These are phyloP conservation scores for Mylabris sibirica DNA, from an alignment of 2,888 invertebrate genomes.

Conservation along the genomic window DNA sequence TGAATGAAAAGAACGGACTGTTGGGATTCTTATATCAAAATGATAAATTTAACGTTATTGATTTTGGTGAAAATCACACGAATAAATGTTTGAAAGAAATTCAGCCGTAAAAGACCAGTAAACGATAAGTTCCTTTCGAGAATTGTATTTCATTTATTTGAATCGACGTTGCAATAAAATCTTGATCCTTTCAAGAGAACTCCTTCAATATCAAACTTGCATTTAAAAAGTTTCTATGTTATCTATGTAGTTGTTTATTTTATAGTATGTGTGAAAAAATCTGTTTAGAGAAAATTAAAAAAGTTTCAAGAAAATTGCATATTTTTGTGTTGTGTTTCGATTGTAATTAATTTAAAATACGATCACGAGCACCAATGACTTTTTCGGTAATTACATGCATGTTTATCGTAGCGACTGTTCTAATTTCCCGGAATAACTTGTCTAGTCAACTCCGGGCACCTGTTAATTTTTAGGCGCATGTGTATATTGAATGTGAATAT, in stretches of 20 bases:
- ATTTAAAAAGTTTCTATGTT: background rate
- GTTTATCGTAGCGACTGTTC: slow-evolving; percentile 22
- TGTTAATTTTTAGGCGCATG: slow-evolving; percentile 49
- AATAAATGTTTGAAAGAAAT: background rate
- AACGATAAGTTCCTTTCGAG: background rate
- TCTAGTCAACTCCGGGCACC: slow-evolving; percentile 38
- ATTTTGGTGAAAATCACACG: background rate
- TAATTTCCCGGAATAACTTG: slow-evolving; percentile 20
- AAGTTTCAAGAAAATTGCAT: background rate
- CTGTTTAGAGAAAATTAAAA: background rate
- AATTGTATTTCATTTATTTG: slow-evolving; percentile 1
- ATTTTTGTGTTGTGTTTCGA: background rate
- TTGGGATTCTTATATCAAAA: background rate
- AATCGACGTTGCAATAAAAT: background rate
- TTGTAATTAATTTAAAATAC: background rate
- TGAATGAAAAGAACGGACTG: background rate
- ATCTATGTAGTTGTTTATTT: background rate
- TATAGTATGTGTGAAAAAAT: background rate
- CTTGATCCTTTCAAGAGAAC: background rate
- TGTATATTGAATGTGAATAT: slow-evolving; percentile 37
- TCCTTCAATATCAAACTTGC: background rate
- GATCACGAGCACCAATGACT: slow-evolving; percentile 6
- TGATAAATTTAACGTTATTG: background rate
- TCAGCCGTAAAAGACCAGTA: background rate
- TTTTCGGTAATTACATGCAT: slow-evolving; percentile 26